A percentile compares a stretch with the other conserved stretches of the same genome.
Conservation (phyloP, 37 sponge, comb jelly and placozoan species). For the Sycon ciliatum region DNA sequence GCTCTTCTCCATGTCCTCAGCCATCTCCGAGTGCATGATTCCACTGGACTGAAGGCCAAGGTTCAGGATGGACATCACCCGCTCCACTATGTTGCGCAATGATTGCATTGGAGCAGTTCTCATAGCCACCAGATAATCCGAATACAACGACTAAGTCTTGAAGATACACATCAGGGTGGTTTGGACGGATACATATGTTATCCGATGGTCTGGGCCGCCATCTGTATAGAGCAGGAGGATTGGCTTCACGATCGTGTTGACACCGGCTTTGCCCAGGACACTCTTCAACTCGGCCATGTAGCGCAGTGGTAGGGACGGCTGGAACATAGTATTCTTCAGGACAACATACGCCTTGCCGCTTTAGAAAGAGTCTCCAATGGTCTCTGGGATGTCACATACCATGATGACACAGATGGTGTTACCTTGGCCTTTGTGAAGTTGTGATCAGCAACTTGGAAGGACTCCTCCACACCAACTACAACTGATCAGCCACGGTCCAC, state of each 20-base stretch:
- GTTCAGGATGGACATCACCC: neutral
- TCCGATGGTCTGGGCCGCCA: neutral
- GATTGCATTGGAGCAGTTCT: neutral
- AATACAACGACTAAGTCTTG: neutral
- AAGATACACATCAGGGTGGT: neutral
- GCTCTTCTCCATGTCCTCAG: conserved; percentile 15
- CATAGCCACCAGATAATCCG: neutral
- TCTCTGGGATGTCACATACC: conserved; percentile 29
- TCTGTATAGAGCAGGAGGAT: neutral
- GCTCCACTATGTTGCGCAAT: neutral
- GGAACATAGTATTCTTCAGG: conserved; percentile 35
- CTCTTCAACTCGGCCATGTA: neutral
- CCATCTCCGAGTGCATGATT: conserved; percentile 14
- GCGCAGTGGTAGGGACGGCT: conserved; percentile 20
- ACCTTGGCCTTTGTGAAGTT: conserved; percentile 17
- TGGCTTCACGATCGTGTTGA: neutral
- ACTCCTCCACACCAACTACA: conserved; percentile 2
- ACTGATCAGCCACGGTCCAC: conserved; percentile 28
- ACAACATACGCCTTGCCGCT: conserved; percentile 25
- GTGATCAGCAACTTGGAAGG: conserved; percentile 37
- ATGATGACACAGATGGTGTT: conserved; percentile 27
- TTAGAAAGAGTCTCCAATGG: conserved; percentile 38
- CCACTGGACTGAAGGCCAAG: conserved; percentile 35
- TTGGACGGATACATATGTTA: neutral
- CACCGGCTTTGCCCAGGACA: neutral